These are phyloP conservation scores for Drosophila aldrichi DNA, from an alignment of 2,888 invertebrate species.

Conservation along the genomic window DNA sequence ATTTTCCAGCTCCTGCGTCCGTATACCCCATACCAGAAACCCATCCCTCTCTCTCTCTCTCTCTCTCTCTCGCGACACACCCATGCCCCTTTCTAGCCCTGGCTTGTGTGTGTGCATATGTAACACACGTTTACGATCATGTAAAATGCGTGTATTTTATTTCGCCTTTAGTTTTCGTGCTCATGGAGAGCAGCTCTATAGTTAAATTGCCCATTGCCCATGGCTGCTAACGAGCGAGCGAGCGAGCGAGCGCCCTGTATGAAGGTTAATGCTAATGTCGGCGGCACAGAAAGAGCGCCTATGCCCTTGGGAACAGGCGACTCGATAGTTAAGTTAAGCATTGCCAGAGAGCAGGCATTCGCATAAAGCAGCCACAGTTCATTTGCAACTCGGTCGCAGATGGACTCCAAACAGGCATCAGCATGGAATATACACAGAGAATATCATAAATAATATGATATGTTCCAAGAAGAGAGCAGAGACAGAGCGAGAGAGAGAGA, in stretches of 20 bases:
- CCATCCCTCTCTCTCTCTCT: not conserved
- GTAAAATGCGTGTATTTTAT: conserved; percentile 80
- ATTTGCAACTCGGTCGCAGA: conserved; percentile 6
- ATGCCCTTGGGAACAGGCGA: conserved; percentile 39
- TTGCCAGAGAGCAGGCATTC: conserved; percentile 10
- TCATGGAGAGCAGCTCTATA: conserved; percentile 46
- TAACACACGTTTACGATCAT: conserved; percentile 80
- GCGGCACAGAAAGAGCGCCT: conserved; percentile 7
- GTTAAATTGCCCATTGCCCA: conserved; percentile 60
- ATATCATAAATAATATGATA: conserved; percentile 16
- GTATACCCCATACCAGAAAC: conserved; percentile 15
- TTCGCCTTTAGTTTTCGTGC: conserved; percentile 61
- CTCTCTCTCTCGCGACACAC: not conserved
- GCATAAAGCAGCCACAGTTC: conserved; percentile 28
- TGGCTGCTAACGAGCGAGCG: conserved; percentile 69
- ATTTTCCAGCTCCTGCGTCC: conserved; percentile 47
- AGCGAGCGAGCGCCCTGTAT: conserved; percentile 38
- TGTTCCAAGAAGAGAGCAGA: not conserved
- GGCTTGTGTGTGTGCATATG: conserved; percentile 58
- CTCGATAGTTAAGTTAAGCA: conserved; percentile 14
- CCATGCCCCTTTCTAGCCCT: not conserved
- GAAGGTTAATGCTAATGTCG: conserved; percentile 59
- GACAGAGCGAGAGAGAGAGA: no score
- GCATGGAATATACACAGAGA: not conserved
- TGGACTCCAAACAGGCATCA: conserved; percentile 1